Evolutionary conservation across 1,140 invertebrate species (phyloP).

Genomic region (Cydia amplana): DNA sequence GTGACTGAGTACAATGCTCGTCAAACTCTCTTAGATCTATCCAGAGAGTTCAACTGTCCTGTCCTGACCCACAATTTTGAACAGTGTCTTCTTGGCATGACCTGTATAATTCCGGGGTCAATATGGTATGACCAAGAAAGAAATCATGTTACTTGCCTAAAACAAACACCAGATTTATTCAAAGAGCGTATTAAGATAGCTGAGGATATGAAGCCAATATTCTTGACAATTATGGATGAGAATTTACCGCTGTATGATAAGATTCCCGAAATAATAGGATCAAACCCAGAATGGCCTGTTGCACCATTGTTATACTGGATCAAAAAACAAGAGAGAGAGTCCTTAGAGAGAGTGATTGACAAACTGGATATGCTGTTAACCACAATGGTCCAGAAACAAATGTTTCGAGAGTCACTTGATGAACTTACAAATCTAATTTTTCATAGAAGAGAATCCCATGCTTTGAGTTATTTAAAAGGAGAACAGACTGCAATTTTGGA

Average conservation of each 20-base stretch:
- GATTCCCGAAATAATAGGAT: slow-evolving; percentile 19
- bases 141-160: slow-evolving; percentile 31
- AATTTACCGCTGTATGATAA: not conserved
- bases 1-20: slow-evolving; percentile 39
- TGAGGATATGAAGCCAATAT: not conserved
- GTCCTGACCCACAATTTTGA: slow-evolving; percentile 44
- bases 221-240: slow-evolving; percentile 32
- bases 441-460: slow-evolving; percentile 20
- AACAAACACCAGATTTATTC: slow-evolving; percentile 34
- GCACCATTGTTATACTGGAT: slow-evolving; percentile 1
- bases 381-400: not conserved
- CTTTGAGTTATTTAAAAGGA: slow-evolving; percentile 29
- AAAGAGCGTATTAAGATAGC: not conserved
- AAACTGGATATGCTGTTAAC: not conserved
- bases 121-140: slow-evolving; percentile 23
- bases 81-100: slow-evolving; percentile 41
- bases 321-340: not conserved
- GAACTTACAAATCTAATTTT: slow-evolving; percentile 20
- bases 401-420: not conserved
- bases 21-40: slow-evolving; percentile 39
- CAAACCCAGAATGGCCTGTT: not conserved
- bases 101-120: slow-evolving; percentile 39
- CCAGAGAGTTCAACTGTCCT: slow-evolving; percentile 40
- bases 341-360: not conserved
- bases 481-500: slow-evolving; percentile 14